phyloP scores from a whole-genome alignment of 2,888 invertebrate species.

The Mythimna impura region DNA sequence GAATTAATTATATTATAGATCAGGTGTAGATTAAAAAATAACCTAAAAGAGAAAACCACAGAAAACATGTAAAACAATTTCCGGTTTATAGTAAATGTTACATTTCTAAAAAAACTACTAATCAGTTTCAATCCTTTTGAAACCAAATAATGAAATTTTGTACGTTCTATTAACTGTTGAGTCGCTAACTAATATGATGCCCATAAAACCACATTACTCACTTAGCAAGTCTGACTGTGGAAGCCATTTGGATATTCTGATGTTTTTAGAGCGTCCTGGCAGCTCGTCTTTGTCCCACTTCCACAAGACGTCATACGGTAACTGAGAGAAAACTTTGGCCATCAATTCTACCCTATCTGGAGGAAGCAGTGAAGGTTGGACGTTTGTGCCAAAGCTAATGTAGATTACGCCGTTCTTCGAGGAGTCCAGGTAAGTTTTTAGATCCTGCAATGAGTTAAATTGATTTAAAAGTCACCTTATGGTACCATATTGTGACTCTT shows the following conservation, averaged over 20 bases:
- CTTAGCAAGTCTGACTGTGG: slow-evolving; percentile 74
- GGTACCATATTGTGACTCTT: no score
- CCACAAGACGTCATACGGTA: slow-evolving; percentile 81
- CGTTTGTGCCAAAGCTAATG: slow-evolving; percentile 84
- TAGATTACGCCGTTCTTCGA: slow-evolving; percentile 83
- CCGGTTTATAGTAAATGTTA: no score
- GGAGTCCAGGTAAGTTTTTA: slow-evolving; percentile 77
- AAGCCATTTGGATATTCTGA: slow-evolving; percentile 82
- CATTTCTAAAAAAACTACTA: no score
- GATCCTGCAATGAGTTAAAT: slow-evolving; percentile 70
- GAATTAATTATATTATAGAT: no score
- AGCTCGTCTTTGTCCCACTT: slow-evolving; percentile 76
- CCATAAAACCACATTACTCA: slow-evolving; percentile 13
- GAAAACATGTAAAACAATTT: no score
- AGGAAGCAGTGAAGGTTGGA: slow-evolving; percentile 74
- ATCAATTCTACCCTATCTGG: slow-evolving; percentile 72
- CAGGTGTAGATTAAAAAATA: no score
- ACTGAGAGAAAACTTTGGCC: slow-evolving; percentile 72
- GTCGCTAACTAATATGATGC: no score
- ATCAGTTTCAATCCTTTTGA: no score
- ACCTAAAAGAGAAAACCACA: no score
- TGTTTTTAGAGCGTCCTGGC: slow-evolving; percentile 75
- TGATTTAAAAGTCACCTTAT: background rate
- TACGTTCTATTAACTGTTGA: no score
- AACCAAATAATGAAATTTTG: no score